phyloP scores from a whole-genome alignment of 2,113 vertebrate genomes.

The Capreolus pygargus region DNA sequence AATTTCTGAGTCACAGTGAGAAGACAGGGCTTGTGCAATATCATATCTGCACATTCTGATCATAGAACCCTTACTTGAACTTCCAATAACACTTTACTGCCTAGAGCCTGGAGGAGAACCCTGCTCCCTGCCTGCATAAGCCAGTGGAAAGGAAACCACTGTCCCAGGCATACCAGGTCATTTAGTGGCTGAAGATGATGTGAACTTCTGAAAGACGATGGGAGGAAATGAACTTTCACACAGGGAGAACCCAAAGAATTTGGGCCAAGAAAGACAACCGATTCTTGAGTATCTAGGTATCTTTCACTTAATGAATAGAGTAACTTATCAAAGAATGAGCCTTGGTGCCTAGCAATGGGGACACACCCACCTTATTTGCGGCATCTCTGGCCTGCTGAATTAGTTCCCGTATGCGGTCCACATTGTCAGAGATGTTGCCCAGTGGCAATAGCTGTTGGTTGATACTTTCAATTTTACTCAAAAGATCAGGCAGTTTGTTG shows the following conservation, averaged over 20 bases:
- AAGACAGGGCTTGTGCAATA: not conserved
- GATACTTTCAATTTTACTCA: conserved; percentile 89
- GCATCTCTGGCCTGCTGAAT: conserved; percentile 94
- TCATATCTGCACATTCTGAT: not conserved
- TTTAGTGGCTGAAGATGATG: not conserved
- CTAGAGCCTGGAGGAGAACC: not conserved
- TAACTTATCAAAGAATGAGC: not conserved
- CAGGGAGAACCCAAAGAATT: not conserved
- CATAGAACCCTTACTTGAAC: not conserved
- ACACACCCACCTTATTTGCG: conserved; percentile 88
- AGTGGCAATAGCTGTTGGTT: conserved; percentile 85
- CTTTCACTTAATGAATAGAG: not conserved
- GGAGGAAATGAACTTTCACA: not conserved
- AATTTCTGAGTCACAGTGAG: not conserved
- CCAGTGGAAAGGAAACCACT: not conserved
- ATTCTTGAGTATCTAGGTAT: not conserved
- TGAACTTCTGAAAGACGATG: not conserved
- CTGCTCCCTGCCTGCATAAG: not conserved
- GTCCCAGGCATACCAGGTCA: not conserved
- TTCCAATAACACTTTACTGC: not conserved
- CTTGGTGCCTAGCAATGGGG: accelerated
- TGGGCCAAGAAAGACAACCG: not conserved
- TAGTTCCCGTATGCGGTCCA: conserved; percentile 92
- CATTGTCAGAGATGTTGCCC: conserved; percentile 90
- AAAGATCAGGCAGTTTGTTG: conserved; percentile 89